Base-by-base conservation (phyloP, 1,140 invertebrate species). In the Alviniconcha marisindica region DNA sequence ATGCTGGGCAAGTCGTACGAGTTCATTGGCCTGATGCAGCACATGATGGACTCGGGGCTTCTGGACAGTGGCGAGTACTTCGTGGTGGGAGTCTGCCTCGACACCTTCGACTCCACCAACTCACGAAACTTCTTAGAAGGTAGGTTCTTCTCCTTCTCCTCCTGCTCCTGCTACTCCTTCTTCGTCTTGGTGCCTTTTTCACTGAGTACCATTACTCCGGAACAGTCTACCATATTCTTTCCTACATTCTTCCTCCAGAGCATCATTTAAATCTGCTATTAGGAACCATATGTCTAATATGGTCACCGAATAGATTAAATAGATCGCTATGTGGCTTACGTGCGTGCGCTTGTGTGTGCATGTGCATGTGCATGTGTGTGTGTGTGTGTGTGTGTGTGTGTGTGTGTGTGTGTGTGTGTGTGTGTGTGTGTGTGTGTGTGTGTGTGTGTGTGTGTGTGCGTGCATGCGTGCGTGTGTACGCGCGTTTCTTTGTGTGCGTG, bases 11-110 rank as follows among this genome's bases (percentile, higher is more conserved):
- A 87, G 15, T 54, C 69, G 31, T 89, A 88, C 77, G 91, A 91
- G 38, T 92, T 90, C 81, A 86, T 90, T 28, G 91, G 90, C 14
- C 76, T 93, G 31, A 87, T 92, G 87, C 86, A 91, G 69, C 88
- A 91, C 77, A 81, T 93, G 14, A 81, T 91, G n/a, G 87, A 91
- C 36, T 48, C 82, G 5, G 91, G 90, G 14, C 82, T 93, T 2
- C 85, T 92, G 33, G 89, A 92, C 73, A 89, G 88, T 0, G 92
- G 91, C 24, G 91, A 92, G 31, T 93, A 93, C 77, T 91, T 92
- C 81, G 91, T 93, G 12, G 89, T 92, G 14, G 91, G 91, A 1
- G 91, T 92, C 33, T 83, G 88, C 69, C 36, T 88, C 1, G 84
- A 88, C 2, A 82, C 89, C 18, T 92, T 89, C 81, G 85, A 91